These are phyloP conservation scores for Acheta domesticus DNA, from an alignment of 2,888 invertebrate genomes.

Conservation along the genomic window DNA sequence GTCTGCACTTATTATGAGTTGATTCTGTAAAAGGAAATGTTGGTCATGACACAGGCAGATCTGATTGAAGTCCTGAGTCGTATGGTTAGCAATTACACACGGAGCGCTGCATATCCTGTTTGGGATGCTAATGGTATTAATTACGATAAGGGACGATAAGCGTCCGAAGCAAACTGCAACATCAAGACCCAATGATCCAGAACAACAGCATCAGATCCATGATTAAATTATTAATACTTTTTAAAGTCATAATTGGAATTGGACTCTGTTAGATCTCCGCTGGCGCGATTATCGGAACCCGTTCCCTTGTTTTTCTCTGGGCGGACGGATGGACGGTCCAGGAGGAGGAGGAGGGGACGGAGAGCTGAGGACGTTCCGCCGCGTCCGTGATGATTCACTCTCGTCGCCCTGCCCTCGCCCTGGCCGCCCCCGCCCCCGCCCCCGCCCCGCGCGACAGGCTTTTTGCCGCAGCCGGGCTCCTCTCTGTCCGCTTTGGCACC, in stretches of 20 bases:
- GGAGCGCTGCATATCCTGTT: conserved; percentile 11
- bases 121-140: conserved; percentile 28
- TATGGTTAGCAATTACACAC: conserved; percentile 10
- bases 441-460: too few species aligned
- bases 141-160: conserved; percentile 27
- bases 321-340: neutral
- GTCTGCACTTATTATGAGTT: conserved; percentile 2
- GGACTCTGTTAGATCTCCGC: conserved; percentile 8
- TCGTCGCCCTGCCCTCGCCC: too few species aligned
- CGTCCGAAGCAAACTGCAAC: conserved; percentile 18
- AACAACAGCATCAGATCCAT: neutral
- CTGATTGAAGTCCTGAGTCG: neutral
- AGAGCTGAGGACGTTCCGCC: too few species aligned
- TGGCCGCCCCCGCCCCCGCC: too few species aligned
- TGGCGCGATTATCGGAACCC: conserved; percentile 5
- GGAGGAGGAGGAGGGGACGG: neutral
- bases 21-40: conserved; percentile 11
- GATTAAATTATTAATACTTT: conserved; percentile 25
- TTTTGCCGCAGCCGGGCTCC: too few species aligned
- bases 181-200: conserved; percentile 25
- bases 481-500: too few species aligned
- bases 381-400: too few species aligned
- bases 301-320: neutral
- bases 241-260: conserved; percentile 21
- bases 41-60: conserved; percentile 1